phyloP scores from a whole-genome alignment of 2,113 vertebrate genomes.

The Lutjanus erythropterus region DNA sequence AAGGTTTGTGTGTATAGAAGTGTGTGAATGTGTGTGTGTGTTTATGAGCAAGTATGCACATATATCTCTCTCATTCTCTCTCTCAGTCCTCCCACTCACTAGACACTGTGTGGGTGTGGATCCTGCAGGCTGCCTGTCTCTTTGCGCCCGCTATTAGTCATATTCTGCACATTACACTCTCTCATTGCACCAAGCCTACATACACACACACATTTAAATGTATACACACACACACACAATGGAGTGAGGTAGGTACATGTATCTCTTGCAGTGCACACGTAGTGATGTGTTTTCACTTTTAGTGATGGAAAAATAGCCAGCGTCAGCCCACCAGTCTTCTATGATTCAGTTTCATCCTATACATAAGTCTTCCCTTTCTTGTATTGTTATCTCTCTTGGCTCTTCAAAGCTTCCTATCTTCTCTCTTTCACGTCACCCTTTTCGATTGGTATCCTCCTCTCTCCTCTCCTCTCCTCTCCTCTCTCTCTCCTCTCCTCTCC shows the following conservation, averaged over 20 bases:
- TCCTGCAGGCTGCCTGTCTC: slow-evolving; percentile 75
- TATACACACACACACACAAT: slow-evolving; percentile 25
- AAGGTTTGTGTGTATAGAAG: not conserved
- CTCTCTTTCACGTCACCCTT: slow-evolving; percentile 32
- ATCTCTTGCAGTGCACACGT: slow-evolving; percentile 24
- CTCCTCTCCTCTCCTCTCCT: not conserved
- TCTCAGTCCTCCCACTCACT: slow-evolving; percentile 75
- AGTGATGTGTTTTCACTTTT: slow-evolving; percentile 41
- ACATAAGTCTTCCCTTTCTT: slow-evolving; percentile 49
- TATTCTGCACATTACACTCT: slow-evolving; percentile 69
- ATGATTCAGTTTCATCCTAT: slow-evolving; percentile 57
- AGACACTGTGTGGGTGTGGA: slow-evolving; percentile 74
- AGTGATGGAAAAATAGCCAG: slow-evolving; percentile 56
- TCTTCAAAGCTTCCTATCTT: slow-evolving; percentile 20
- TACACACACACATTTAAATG: slow-evolving; percentile 46
- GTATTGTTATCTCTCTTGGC: slow-evolving; percentile 29
- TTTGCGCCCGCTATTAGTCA: slow-evolving; percentile 71
- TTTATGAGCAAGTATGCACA: not conserved
- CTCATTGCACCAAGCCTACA: slow-evolving; percentile 42
- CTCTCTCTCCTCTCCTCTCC: slow-evolving; percentile 13
- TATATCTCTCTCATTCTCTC: slow-evolving; percentile 54
- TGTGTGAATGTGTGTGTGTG: slow-evolving; percentile 11
- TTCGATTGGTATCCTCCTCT: not conserved
- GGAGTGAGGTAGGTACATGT: slow-evolving; percentile 7
- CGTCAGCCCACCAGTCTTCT: slow-evolving; percentile 49